Evolutionary conservation across 2,113 vertebrate genomes (phyloP).

Genomic region (Ramphastos sulfuratus): DNA sequence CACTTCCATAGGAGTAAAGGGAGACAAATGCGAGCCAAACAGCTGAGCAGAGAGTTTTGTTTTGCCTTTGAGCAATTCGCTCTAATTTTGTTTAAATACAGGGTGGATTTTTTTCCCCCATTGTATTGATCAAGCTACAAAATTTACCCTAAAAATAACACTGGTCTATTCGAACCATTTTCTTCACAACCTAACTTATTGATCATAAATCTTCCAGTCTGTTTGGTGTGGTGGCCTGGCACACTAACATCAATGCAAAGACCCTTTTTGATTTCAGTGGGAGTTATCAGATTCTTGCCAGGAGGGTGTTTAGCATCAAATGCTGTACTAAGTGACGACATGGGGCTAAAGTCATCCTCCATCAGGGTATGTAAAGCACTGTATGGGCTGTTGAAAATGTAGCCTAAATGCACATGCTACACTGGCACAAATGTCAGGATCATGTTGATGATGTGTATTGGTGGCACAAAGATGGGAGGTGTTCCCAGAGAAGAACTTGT

Average conservation of each 20-base stretch:
- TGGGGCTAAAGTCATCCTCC: not conserved
- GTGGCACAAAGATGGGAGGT: not conserved
- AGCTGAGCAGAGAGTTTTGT: slow-evolving; percentile 69
- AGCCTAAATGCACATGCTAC: not conserved
- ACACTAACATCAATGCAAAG: not conserved
- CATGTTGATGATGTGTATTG: not conserved
- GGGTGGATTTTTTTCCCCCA: not conserved
- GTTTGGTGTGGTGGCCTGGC: not conserved
- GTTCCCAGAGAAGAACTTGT: not conserved
- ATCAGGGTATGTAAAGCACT: not conserved
- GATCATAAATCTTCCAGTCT: not conserved
- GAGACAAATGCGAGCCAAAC: slow-evolving; percentile 69
- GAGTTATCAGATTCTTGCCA: not conserved
- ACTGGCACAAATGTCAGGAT: not conserved
- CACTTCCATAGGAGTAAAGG: slow-evolving; percentile 64
- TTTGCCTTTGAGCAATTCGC: slow-evolving; percentile 67
- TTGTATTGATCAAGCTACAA: slow-evolving; percentile 25
- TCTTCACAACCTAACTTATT: not conserved
- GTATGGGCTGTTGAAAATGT: not conserved
- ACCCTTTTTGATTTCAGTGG: not conserved
- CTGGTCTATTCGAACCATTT: not conserved
- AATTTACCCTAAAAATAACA: not conserved
- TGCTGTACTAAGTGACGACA: not conserved
- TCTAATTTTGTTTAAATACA: slow-evolving; percentile 61
- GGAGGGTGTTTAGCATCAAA: not conserved